Base-by-base conservation (phyloP, 2,888 invertebrate genomes). In the Sinhomidia bicolor region DNA sequence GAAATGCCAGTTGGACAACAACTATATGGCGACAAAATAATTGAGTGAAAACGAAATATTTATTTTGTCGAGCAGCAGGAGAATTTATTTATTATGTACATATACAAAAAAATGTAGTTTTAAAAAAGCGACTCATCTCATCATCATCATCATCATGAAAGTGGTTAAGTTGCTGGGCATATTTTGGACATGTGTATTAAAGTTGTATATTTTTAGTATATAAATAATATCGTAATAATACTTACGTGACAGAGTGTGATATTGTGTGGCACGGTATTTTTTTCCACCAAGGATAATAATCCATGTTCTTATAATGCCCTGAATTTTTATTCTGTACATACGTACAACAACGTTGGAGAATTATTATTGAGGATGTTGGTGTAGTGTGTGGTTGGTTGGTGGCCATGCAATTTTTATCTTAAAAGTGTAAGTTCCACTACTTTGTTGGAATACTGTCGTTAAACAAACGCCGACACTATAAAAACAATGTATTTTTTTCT, bases 381-480 rank as follows among this genome's bases (percentile, higher is more conserved):
- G 51, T n/a, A n/a, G 4, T 14, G 10, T 51, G n/a, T 51, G 9
- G 51, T 51, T 60, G 62, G 20, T 44, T 65, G 10, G 20, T 44
- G 44, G 71, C 23, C 71, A 26, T 71, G 71, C 41, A 71, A 71
- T 71, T 44, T 71, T 41, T 68, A 68, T 68, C 68, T 68, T 41
- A 41, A 68, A 68, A 71, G 36, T 32, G 20, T 74, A 60, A 84
- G 44, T 74, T 26, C 60, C 44, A 65, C 81, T 82, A 12, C 14
- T 7, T 36, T 41, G 68, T 68, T 2, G 57, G 14, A 10, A 36
- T 9, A 36, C n/a, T n/a, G 57, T 71, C 74, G 60, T 57, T 57
- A 74, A 76, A 84, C 60, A 84, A 84, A 57, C 74, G 36, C 83
- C 74, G 83, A 74, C 83, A 84, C 83, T 36, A 74, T 57, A 84